Evolutionary conservation across 2,797 vertebrate genomes (phyloP).

Genomic region (Sebastes trivittatus): DNA sequence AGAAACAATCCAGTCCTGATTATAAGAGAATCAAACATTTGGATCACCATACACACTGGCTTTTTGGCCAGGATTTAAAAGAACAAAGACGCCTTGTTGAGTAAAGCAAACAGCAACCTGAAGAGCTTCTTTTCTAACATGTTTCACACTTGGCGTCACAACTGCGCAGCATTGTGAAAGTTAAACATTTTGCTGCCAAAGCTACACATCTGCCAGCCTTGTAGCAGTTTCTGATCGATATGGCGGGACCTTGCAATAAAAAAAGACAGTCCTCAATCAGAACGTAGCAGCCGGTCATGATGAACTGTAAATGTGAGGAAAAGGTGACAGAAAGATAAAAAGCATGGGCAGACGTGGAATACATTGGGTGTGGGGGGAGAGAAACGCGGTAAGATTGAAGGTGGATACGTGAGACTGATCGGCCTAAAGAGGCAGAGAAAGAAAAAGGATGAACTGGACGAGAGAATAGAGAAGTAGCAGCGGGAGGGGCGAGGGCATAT

Average conservation of each 20-base stretch:
- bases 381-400: constrained; percentile 8
- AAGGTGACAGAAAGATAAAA: constrained; percentile 30
- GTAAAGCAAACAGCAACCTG: background rate
- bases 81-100: background rate
- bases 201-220: background rate
- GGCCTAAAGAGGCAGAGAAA: constrained; percentile 9
- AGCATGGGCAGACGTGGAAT: background rate
- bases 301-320: constrained; percentile 42
- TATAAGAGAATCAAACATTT: background rate
- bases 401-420: constrained; percentile 6
- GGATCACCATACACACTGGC: background rate
- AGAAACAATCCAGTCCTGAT: background rate
- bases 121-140: background rate
- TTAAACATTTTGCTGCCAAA: background rate
- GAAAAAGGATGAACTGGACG: constrained; percentile 31
- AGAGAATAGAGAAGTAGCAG: constrained; percentile 26
- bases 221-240: background rate
- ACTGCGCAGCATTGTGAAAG: background rate
- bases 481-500: constrained; percentile 28
- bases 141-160: background rate
- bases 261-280: constrained; percentile 42
- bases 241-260: constrained; percentile 31
- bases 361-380: background rate
- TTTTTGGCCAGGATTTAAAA: background rate
- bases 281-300: background rate